Evolutionary conservation across 2,113 vertebrate genomes (phyloP).

Genomic region (Ammodytes marinus): DNA sequence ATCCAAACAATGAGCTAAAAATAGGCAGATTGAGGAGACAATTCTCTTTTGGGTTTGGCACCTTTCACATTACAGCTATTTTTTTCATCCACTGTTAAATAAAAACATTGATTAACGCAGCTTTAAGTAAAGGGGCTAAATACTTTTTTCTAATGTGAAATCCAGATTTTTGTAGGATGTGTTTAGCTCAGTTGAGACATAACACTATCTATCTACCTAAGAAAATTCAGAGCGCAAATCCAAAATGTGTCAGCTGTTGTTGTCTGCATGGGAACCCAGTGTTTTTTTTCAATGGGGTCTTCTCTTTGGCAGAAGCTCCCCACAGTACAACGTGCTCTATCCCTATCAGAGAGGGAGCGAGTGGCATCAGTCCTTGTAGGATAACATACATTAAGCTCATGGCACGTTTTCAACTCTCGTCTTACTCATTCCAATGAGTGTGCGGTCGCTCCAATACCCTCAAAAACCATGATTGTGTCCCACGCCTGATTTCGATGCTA

Average conservation of each 20-base stretch:
- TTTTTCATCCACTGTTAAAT: too few relatives aligned
- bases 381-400: slow-evolving; percentile 44
- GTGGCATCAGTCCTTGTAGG: slow-evolving; percentile 18
- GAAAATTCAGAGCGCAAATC: neutral
- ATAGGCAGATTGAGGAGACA: too few relatives aligned
- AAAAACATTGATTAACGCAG: too few relatives aligned
- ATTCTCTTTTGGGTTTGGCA: too few relatives aligned
- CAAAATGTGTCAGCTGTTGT: neutral
- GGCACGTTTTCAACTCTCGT: slow-evolving; percentile 41
- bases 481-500: slow-evolving; percentile 68
- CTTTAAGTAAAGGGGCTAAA: neutral
- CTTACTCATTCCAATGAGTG: slow-evolving; percentile 37
- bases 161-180: neutral
- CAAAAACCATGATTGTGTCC: slow-evolving; percentile 54
- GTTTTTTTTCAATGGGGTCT: neutral
- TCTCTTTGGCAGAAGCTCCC: slow-evolving; percentile 17
- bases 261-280: neutral
- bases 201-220: neutral
- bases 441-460: slow-evolving; percentile 22
- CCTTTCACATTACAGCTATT: too few relatives aligned
- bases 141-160: neutral
- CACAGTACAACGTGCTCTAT: neutral
- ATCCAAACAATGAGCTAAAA: too few relatives aligned
- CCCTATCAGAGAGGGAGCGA: neutral
- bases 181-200: neutral